Percentiles rank a stretch among this genome's conserved stretches.
Conservation (phyloP, 2,797 vertebrate genomes). For the Notamacropus eugenii region DNA sequence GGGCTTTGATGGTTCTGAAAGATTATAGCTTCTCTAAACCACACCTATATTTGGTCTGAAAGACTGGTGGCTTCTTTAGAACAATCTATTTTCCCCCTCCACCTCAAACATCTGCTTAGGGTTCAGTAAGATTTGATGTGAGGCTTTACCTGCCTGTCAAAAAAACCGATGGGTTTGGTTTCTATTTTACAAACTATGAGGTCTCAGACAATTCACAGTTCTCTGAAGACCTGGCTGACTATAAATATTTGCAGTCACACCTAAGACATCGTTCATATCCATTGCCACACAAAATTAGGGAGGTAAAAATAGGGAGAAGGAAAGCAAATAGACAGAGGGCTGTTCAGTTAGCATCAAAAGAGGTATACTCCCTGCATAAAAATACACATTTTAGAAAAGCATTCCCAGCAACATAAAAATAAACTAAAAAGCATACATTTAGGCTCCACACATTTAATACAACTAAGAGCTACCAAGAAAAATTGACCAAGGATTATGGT, state of each 20-base stretch:
- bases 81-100: constrained; percentile 19
- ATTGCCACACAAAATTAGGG: neutral
- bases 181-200: constrained; percentile 44
- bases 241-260: neutral
- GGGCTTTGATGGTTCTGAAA: constrained; percentile 68
- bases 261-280: neutral
- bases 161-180: constrained; percentile 38
- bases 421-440: neutral
- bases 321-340: neutral
- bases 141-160: constrained; percentile 17
- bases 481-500: neutral
- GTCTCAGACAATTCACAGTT: constrained; percentile 18
- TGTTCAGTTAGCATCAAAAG: constrained; percentile 8
- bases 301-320: neutral
- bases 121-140: constrained; percentile 33
- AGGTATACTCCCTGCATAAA: neutral
- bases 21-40: constrained; percentile 65
- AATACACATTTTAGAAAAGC: neutral
- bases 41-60: constrained; percentile 70
- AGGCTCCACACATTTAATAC: neutral
- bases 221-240: neutral
- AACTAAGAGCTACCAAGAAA: neutral
- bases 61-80: constrained; percentile 19
- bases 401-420: neutral
- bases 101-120: constrained; percentile 52